These are phyloP conservation scores for Chironomus tepperi DNA, from an alignment of 1,140 invertebrate species.

Conservation along the genomic window DNA sequence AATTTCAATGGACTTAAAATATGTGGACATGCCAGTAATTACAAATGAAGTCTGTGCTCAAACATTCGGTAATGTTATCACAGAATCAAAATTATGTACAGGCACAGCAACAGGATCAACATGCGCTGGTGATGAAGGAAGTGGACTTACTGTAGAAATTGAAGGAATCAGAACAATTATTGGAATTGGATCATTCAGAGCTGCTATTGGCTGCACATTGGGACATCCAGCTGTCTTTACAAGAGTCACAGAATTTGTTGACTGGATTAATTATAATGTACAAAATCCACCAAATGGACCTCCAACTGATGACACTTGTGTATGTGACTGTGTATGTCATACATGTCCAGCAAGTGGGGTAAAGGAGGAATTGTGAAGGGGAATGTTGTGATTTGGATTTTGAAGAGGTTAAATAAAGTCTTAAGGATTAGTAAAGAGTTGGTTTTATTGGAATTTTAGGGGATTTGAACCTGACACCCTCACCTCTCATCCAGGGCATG, in stretches of 20 bases:
- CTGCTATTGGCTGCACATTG: background rate
- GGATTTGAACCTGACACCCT: no score
- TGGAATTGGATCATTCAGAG: background rate
- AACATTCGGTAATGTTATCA: background rate
- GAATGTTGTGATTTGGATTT: no score
- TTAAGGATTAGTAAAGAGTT: no score
- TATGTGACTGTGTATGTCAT: background rate
- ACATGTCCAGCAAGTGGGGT: background rate
- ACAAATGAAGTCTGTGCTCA: background rate
- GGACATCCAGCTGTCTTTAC: background rate
- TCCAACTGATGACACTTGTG: background rate
- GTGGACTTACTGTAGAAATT: background rate
- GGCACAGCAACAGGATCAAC: background rate
- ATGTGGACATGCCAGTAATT: background rate
- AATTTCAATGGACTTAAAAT: background rate
- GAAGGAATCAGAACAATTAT: background rate
- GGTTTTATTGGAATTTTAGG: no score
- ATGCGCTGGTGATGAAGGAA: background rate
- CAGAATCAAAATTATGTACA: background rate
- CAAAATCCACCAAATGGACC: background rate
- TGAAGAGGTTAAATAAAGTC: no score
- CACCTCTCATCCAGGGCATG: no score
- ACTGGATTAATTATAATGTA: background rate
- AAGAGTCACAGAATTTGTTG: background rate
- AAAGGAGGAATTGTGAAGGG: no score